Evolutionary conservation across 2,888 invertebrate genomes (phyloP).

Genomic region (Orchesella flavescens): DNA sequence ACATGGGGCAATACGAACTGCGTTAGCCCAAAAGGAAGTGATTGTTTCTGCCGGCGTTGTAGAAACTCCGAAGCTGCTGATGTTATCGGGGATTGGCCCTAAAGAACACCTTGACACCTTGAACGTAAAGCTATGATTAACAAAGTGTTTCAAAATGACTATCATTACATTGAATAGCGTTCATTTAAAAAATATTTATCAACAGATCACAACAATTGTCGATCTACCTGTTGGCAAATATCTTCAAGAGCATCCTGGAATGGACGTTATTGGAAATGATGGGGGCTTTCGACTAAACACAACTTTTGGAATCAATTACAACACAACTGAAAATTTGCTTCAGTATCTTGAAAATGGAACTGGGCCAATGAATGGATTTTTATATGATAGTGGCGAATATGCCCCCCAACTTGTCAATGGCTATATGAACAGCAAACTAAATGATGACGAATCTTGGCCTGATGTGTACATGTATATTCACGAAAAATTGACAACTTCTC

Average conservation of each 20-base stretch:
- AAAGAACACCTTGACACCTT: constrained; percentile 37
- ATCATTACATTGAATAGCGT: neutral
- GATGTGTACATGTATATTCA: constrained; percentile 52
- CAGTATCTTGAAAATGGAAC: constrained; percentile 54
- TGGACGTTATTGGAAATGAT: constrained; percentile 16
- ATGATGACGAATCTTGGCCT: constrained; percentile 49
- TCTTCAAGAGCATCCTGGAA: constrained; percentile 60
- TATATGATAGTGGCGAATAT: neutral
- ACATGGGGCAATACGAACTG: constrained; percentile 39
- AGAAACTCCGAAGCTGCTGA: constrained; percentile 58
- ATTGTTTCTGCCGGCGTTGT: constrained; percentile 44
- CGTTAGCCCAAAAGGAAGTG: constrained; percentile 51
- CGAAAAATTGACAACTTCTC: neutral
- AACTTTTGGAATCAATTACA: constrained; percentile 40
- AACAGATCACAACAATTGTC: constrained; percentile 15
- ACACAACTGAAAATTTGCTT: constrained; percentile 18
- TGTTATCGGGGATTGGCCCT: constrained; percentile 60
- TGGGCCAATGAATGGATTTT: constrained; percentile 27
- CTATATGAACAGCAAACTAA: constrained; percentile 38
- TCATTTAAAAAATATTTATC: no score
- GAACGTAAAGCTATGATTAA: constrained; percentile 21
- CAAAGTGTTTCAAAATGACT: neutral
- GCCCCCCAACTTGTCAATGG: constrained; percentile 52
- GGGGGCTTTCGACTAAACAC: constrained; percentile 39
- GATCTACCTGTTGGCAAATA: constrained; percentile 63